Evolutionary conservation across 2,888 invertebrate genomes (phyloP).

Genomic region (Oithona nana): DNA sequence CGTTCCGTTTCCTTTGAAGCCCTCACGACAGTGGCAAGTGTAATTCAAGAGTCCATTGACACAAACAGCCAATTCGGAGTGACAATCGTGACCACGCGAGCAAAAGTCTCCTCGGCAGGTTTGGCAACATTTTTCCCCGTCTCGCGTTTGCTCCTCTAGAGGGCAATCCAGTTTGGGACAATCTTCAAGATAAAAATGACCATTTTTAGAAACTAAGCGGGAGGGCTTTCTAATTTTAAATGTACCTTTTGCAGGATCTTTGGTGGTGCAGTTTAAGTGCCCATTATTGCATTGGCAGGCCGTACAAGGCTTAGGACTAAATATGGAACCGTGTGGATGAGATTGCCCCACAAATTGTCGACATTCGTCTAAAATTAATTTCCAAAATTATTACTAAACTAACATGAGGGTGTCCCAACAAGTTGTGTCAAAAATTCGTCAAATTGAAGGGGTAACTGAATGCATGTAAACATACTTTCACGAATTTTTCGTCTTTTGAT

Average conservation of each 20-base stretch:
- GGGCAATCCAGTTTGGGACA: slow-evolving; percentile 63
- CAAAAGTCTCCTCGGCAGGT: slow-evolving; percentile 37
- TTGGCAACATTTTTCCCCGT: slow-evolving; percentile 71
- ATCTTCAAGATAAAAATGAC: too few relatives aligned
- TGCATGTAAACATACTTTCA: too few relatives aligned
- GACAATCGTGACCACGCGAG: slow-evolving; percentile 42
- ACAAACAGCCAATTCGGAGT: slow-evolving; percentile 48
- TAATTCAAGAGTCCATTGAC: slow-evolving; percentile 67
- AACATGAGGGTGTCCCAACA: too few relatives aligned
- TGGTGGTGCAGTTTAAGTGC: slow-evolving; percentile 51
- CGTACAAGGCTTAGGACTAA: slow-evolving; percentile 46
- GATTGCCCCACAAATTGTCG: too few relatives aligned
- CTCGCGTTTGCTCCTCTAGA: slow-evolving; percentile 51
- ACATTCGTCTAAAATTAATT: too few relatives aligned
- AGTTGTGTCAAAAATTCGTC: too few relatives aligned
- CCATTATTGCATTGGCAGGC: slow-evolving; percentile 67
- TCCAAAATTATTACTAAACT: too few relatives aligned
- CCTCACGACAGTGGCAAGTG: slow-evolving; percentile 71
- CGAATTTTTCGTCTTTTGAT: too few relatives aligned
- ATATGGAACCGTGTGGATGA: background rate
- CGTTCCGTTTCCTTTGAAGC: slow-evolving; percentile 64
- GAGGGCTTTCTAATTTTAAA: too few relatives aligned
- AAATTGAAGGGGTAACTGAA: too few relatives aligned
- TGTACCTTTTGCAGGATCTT: slow-evolving; percentile 50
- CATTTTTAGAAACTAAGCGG: too few relatives aligned